phyloP scores from a whole-genome alignment of 2,797 vertebrate species.

The Smutsia gigantea region DNA sequence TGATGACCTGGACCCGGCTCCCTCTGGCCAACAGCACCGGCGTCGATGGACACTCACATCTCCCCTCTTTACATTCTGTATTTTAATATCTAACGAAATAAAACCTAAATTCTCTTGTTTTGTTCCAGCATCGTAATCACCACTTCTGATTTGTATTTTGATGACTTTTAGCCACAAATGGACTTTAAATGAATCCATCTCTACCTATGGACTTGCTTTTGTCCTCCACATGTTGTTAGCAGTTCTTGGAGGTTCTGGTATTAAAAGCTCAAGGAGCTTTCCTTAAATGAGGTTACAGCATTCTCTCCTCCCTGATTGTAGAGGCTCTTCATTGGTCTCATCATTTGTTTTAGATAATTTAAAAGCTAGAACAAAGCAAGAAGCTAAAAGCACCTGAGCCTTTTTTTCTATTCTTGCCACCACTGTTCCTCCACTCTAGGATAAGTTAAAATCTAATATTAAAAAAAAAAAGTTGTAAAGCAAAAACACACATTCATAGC shows the following conservation, averaged over 20 bases:
- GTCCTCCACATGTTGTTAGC: neutral
- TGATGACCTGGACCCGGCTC: neutral
- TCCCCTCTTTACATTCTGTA: neutral
- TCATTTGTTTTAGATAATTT: neutral
- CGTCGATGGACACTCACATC: too few species aligned
- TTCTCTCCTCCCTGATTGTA: neutral
- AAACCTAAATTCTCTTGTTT: neutral
- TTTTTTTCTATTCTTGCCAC: neutral
- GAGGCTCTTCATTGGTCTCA: neutral
- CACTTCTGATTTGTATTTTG: neutral
- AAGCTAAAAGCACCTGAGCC: neutral
- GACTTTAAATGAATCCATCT: neutral
- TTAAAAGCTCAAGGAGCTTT: neutral
- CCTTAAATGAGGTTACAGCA: neutral
- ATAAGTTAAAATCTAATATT: neutral
- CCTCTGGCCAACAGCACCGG: fast-evolving
- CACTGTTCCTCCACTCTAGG: neutral
- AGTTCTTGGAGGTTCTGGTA: neutral
- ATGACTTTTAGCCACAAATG: neutral
- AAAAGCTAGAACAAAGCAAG: neutral
- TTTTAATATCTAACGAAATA: neutral
- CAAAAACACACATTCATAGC: neutral
- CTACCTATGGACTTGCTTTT: neutral
- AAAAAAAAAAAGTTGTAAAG: neutral
- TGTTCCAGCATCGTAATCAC: neutral